Evolutionary conservation across 35 echinoderm and acorn worm genomes (phyloP).

Genomic region (Anneissia japonica): DNA sequence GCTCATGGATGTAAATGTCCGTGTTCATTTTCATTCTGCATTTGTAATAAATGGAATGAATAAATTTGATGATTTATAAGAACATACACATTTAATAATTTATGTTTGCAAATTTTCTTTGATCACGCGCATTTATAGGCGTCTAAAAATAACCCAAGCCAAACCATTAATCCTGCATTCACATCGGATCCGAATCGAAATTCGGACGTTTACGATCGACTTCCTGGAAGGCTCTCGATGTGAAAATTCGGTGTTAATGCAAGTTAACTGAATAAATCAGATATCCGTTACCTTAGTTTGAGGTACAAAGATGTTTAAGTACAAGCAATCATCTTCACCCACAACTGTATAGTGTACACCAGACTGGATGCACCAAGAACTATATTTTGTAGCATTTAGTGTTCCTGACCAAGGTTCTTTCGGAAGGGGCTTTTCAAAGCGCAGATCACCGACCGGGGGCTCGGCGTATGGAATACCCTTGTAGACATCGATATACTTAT

Average conservation of each 20-base stretch:
- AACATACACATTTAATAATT: too few species aligned
- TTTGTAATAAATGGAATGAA: too few species aligned
- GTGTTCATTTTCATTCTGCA: not conserved
- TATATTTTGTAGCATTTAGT: slow-evolving; percentile 37
- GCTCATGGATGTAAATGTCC: not conserved
- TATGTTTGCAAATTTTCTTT: too few species aligned
- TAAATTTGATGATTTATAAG: too few species aligned
- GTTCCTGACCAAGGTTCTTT: slow-evolving; percentile 39
- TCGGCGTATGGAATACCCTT: slow-evolving; percentile 76
- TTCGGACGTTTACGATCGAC: too few species aligned
- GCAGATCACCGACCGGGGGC: slow-evolving; percentile 48
- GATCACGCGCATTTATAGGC: too few species aligned
- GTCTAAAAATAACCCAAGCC: too few species aligned
- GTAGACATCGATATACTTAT: slow-evolving; percentile 48
- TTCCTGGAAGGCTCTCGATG: too few species aligned
- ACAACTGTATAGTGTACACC: not conserved
- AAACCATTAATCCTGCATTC: too few species aligned
- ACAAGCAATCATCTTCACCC: slow-evolving; percentile 65
- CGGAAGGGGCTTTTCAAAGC: slow-evolving; percentile 45
- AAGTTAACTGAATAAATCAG: too few species aligned
- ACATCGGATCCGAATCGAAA: too few species aligned
- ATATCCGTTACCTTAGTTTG: slow-evolving; percentile 64
- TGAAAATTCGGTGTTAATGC: too few species aligned
- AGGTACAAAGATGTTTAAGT: slow-evolving; percentile 78
- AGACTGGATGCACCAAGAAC: not conserved